These are phyloP conservation scores for Caenorhabditis sp. DNA, from an alignment of 2,888 invertebrate species.

Conservation along the genomic window DNA sequence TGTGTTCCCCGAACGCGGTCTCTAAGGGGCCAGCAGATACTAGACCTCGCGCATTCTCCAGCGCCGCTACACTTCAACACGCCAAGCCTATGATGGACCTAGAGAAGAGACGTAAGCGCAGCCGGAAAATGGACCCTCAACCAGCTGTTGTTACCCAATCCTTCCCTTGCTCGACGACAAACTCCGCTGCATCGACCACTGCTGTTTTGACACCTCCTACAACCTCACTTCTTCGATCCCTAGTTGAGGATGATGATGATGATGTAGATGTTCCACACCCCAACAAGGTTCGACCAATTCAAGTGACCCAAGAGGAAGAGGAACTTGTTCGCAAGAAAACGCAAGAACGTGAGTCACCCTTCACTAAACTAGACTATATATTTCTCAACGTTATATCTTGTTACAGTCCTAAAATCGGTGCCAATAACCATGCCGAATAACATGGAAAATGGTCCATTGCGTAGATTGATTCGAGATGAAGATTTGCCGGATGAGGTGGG, in stretches of 20 bases:
- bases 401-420: slow-evolving; percentile 19
- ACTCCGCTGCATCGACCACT: slow-evolving; percentile 18
- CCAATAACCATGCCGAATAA: background rate
- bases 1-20: slow-evolving; percentile 12
- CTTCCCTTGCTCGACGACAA: background rate
- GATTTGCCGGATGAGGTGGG: slow-evolving; percentile 55
- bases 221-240: slow-evolving; percentile 37
- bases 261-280: slow-evolving; percentile 20
- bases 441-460: slow-evolving; percentile 22
- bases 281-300: slow-evolving; percentile 31
- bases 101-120: slow-evolving; percentile 42
- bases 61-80: slow-evolving; percentile 50
- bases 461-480: slow-evolving; percentile 48
- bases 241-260: slow-evolving; percentile 46
- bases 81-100: slow-evolving; percentile 13
- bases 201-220: slow-evolving; percentile 21
- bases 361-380: background rate
- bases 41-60: slow-evolving; percentile 50
- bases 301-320: slow-evolving; percentile 36
- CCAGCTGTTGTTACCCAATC: background rate
- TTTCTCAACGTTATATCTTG: too few species aligned
- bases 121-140: slow-evolving; percentile 1
- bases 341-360: slow-evolving; percentile 17
- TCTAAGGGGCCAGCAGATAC: slow-evolving; percentile 25
- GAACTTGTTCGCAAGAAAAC: slow-evolving; percentile 32